Conservation (phyloP, 1,140 invertebrate species). For the Orius laevigatus region DNA sequence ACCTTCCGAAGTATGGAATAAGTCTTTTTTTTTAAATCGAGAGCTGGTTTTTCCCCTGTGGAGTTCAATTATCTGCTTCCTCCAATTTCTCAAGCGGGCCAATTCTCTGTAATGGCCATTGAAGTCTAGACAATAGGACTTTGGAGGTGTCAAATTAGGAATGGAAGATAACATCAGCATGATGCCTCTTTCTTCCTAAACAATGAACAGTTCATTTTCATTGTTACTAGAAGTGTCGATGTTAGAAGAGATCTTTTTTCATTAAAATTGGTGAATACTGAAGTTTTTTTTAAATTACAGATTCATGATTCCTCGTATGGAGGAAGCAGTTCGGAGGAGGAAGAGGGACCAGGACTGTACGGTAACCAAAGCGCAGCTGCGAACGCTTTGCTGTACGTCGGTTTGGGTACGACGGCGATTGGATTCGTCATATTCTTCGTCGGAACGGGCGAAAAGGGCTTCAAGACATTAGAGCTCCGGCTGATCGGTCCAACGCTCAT, state of each 20-base stretch:
- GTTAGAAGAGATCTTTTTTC: no score
- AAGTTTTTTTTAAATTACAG: conserved; percentile 33
- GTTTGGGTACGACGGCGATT: conserved; percentile 62
- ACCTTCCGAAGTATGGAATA: no score
- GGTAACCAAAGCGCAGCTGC: conserved; percentile 44
- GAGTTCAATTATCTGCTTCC: no score
- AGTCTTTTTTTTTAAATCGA: no score
- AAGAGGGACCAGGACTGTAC: conserved; percentile 28
- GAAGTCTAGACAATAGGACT: no score
- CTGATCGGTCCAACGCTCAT: conserved; percentile 65
- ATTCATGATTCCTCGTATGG: conserved; percentile 59
- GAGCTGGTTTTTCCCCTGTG: no score
- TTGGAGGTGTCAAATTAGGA: no score
- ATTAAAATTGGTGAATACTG: no score
- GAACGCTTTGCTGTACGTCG: conserved; percentile 64
- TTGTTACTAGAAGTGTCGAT: no score
- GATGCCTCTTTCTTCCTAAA: background rate
- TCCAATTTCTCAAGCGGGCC: no score
- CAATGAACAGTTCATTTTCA: background rate
- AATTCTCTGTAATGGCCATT: no score
- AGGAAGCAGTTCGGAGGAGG: conserved; percentile 44
- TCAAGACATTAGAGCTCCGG: conserved; percentile 66
- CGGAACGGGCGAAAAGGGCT: conserved; percentile 75
- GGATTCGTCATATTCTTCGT: conserved; percentile 75
- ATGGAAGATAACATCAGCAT: background rate